Evolutionary conservation across 2,797 vertebrate species (phyloP).

Genomic region (Gallirallus australis): DNA sequence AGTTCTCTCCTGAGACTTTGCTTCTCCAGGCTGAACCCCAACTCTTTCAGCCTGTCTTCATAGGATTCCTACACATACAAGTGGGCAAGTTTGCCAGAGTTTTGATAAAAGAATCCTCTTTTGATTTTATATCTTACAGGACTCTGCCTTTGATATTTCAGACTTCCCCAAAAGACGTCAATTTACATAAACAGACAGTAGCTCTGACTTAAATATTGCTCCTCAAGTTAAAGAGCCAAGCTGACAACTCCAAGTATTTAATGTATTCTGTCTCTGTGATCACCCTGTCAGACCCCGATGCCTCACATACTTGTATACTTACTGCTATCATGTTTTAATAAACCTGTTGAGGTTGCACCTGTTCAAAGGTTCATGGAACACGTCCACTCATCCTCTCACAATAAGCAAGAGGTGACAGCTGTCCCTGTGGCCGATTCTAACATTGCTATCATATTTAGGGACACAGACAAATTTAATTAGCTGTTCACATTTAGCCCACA

Average conservation of each 20-base stretch:
- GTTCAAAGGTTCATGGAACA: slow-evolving; percentile 21
- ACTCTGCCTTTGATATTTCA: not conserved
- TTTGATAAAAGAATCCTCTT: not conserved
- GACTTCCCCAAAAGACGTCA: not conserved
- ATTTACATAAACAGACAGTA: not conserved
- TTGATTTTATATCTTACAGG: not conserved
- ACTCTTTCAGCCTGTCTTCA: too few species aligned
- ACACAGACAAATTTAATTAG: not conserved
- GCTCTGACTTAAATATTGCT: not conserved
- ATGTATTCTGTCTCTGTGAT: not conserved
- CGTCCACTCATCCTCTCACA: not conserved
- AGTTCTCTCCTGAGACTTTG: too few species aligned
- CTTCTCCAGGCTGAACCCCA: too few species aligned
- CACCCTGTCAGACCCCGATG: not conserved
- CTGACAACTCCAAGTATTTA: not conserved
- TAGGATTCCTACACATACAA: not conserved
- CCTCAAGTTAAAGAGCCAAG: not conserved
- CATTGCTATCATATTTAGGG: not conserved
- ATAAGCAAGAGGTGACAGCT: slow-evolving; percentile 28
- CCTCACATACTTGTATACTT: not conserved
- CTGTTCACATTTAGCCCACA: not conserved
- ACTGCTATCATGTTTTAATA: not conserved
- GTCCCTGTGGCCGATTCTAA: not conserved
- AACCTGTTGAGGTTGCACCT: slow-evolving; percentile 37
- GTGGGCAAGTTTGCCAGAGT: not conserved